Evolutionary conservation across 2,888 invertebrate genomes (phyloP).

Genomic region (Augiades crinisus): DNA sequence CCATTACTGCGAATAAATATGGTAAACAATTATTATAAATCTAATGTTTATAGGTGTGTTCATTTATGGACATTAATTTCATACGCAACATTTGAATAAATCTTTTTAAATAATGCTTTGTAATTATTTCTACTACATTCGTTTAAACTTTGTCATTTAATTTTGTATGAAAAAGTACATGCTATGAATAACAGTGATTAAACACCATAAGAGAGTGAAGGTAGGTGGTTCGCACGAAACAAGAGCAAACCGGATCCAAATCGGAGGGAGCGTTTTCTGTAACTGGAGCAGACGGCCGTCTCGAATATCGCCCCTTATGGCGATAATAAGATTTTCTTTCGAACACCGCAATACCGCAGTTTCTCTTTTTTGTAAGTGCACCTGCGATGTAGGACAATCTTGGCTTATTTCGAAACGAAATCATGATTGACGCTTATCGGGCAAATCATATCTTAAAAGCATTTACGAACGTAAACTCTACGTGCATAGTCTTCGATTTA

Average conservation of each 20-base stretch:
- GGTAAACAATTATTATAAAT: no score
- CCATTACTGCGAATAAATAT: no score
- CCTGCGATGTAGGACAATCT: slow-evolving; percentile 72
- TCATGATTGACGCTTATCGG: slow-evolving; percentile 62
- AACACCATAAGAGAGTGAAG: slow-evolving; percentile 69
- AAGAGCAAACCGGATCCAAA: slow-evolving; percentile 74
- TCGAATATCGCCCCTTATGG: slow-evolving; percentile 77
- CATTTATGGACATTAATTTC: no score
- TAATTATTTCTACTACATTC: no score
- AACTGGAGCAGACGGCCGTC: slow-evolving; percentile 75
- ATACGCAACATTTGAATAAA: no score
- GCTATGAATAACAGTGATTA: slow-evolving; percentile 56
- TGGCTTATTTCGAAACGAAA: slow-evolving; percentile 62
- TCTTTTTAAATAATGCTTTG: no score
- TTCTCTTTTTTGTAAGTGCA: slow-evolving; percentile 77
- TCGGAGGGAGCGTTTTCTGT: slow-evolving; percentile 70
- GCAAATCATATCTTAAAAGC: slow-evolving; percentile 44
- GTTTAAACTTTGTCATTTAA: not conserved
- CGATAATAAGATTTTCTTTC: slow-evolving; percentile 78
- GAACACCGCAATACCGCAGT: slow-evolving; percentile 60
- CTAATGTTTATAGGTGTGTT: no score
- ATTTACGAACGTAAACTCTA: slow-evolving; percentile 8
- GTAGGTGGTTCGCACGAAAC: slow-evolving; percentile 62
- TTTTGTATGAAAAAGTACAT: slow-evolving; percentile 30
- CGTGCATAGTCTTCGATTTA: slow-evolving; percentile 11